Evolutionary conservation across 1,140 invertebrate genomes (phyloP), one percentile per base, ranked within the genome.

Genomic region (Ladona fulva): DNA sequence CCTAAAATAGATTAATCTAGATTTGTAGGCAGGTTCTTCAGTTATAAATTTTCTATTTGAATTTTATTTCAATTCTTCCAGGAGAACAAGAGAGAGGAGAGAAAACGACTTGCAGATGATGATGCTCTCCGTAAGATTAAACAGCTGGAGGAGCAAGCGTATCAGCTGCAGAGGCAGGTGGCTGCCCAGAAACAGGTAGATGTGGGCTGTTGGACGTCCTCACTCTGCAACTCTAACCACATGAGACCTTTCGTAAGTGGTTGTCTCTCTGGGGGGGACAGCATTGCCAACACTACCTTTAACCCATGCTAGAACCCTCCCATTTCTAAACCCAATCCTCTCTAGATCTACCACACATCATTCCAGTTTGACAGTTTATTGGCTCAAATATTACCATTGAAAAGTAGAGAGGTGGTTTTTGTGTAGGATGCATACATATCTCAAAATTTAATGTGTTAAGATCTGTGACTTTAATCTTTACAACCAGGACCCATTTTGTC

Each of bases 71-170:
- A 22, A 3, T 78, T 79, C 74, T 76, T 88, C 75, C 86, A 95
- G 89, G 96, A 98, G 82, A 94, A 91, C 82, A 96, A 98, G 84
- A 89, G 95, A 1, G 95, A 97, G 83, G 95, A 97, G 81, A 88
- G 93, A 16, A 94, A 97, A 81, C 97, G 97, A 82, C 84, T 98
- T 52, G 96, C 95, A 0, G 97, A 98, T 83, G 97, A 98, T 83
- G 97, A 98, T 85, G 96, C 96, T 0, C 86, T 97, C 75, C 90
- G 95, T 74, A 98, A 97, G 85, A 97, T 98, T 52, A 97, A 97
- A 82, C 95, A 96, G 84, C 85, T 97, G 66, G 97, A 99, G 84
- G 97, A 98, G 81, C 94, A 94, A 82, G 92, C 92, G 77, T 93
- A 94, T 82, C 91, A 93, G 80, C 84, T 95, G 42, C 93, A 95